Evolutionary conservation across 2,888 invertebrate genomes (phyloP).

Genomic region (Doris montereyensis): DNA sequence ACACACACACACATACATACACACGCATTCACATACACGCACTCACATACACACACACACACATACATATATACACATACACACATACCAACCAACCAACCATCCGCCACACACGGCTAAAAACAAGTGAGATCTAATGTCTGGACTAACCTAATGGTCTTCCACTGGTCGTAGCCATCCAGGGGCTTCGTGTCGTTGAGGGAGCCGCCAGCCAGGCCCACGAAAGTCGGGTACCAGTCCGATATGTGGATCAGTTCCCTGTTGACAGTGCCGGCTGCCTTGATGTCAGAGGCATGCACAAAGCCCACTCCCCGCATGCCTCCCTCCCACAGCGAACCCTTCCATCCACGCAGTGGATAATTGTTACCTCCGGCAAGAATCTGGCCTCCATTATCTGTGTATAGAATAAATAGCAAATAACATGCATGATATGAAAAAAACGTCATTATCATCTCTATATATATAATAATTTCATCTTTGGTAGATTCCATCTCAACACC

Average conservation of each 20-base stretch:
- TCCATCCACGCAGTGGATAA: conserved; percentile 70
- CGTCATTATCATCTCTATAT: too few species aligned
- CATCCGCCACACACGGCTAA: too few species aligned
- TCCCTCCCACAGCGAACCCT: conserved; percentile 70
- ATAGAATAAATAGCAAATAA: background rate
- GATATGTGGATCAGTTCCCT: conserved; percentile 67
- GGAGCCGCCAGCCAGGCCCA: conserved; percentile 61
- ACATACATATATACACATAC: too few species aligned
- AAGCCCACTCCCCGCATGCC: conserved; percentile 69
- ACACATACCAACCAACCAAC: too few species aligned
- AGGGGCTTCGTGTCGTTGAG: conserved; percentile 59
- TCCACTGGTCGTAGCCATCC: conserved; percentile 69
- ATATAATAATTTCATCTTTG: too few species aligned
- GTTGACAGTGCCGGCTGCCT: conserved; percentile 44
- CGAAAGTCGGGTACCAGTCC: conserved; percentile 70
- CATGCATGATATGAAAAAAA: too few species aligned
- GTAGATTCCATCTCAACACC: too few species aligned
- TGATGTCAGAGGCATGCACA: conserved; percentile 53
- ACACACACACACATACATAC: too few species aligned
- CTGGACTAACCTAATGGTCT: conserved; percentile 59
- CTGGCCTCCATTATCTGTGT: conserved; percentile 74
- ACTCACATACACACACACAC: too few species aligned
- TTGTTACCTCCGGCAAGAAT: conserved; percentile 67
- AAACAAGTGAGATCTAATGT: too few species aligned
- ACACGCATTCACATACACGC: too few species aligned